Percentiles rank a stretch among this genome's conserved stretches.
Evolutionary conservation across 1,140 invertebrate species (phyloP).

Genomic region (Arctopsyche grandis): DNA sequence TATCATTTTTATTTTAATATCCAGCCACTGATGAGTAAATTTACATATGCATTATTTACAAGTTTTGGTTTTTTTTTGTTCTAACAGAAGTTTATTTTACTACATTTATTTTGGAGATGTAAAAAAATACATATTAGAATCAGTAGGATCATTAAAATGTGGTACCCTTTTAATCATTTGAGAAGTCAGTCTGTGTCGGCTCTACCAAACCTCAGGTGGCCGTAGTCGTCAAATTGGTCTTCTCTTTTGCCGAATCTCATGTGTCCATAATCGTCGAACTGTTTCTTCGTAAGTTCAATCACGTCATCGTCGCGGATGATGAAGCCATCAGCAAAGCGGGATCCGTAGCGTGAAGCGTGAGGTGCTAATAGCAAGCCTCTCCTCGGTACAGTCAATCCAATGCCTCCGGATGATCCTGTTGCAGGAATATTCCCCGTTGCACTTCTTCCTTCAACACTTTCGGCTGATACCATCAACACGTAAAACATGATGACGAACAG

Average conservation of each 20-base stretch:
- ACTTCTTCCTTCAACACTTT: conserved; percentile 48
- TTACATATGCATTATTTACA: conserved; percentile 34
- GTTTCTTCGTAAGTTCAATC: conserved; percentile 65
- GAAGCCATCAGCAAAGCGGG: conserved; percentile 55
- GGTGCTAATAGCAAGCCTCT: conserved; percentile 44
- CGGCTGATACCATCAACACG: conserved; percentile 31
- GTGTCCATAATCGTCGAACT: conserved; percentile 73
- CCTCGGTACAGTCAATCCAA: conserved; percentile 20
- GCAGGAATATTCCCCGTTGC: conserved; percentile 55
- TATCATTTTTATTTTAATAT: conserved; percentile 34
- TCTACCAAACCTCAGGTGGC: conserved; percentile 75
- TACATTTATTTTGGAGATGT: not conserved
- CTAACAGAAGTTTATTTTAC: no score
- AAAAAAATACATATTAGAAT: conserved; percentile 6
- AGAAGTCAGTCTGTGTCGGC: conserved; percentile 51
- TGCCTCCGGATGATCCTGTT: conserved; percentile 52
- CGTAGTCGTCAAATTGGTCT: conserved; percentile 74
- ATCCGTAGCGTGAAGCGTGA: conserved; percentile 55
- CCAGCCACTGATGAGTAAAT: conserved; percentile 36
- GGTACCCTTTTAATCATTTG: not conserved
- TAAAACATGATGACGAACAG: not conserved
- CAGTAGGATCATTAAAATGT: not conserved
- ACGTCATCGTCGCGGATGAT: conserved; percentile 68
- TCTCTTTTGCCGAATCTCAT: conserved; percentile 69
- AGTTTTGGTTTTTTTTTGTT: not conserved